Conservation (phyloP, 2,797 vertebrate genomes). For the Podarcis siculus region DNA sequence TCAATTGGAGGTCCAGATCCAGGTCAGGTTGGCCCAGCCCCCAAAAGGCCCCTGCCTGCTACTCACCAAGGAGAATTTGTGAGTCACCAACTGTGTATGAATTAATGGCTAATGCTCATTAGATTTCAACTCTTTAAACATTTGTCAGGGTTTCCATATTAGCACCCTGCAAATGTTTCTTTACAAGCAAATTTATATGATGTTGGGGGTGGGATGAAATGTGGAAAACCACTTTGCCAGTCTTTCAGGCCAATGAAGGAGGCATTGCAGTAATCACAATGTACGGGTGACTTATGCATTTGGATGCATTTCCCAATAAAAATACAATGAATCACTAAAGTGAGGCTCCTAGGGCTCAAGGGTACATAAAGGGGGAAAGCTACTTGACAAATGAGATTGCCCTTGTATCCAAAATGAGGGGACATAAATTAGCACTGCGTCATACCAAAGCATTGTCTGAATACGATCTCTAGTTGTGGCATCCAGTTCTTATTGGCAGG, state of each 20-base stretch:
- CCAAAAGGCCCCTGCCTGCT: not conserved
- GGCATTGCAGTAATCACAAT: not conserved
- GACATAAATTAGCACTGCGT: not conserved
- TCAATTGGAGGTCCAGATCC: no score
- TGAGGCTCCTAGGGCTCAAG: not conserved
- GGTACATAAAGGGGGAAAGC: conserved; percentile 15
- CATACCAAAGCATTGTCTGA: not conserved
- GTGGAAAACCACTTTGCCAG: no score
- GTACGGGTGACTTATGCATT: not conserved
- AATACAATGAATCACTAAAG: not conserved
- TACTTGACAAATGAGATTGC: not conserved
- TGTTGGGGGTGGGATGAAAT: not conserved
- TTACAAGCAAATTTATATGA: not conserved
- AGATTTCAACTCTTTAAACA: not conserved
- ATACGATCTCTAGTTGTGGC: not conserved
- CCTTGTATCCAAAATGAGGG: conserved; percentile 4
- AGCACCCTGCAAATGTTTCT: not conserved
- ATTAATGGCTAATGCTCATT: not conserved
- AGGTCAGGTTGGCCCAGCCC: no score
- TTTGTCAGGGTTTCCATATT: not conserved
- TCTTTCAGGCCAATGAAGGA: not conserved
- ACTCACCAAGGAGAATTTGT: not conserved
- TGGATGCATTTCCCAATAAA: conserved; percentile 1
- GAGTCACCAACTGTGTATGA: not conserved
- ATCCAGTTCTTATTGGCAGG: not conserved